Base-by-base conservation (phyloP, 2,797 vertebrate species). In the Pyrocephalus nanus region DNA sequence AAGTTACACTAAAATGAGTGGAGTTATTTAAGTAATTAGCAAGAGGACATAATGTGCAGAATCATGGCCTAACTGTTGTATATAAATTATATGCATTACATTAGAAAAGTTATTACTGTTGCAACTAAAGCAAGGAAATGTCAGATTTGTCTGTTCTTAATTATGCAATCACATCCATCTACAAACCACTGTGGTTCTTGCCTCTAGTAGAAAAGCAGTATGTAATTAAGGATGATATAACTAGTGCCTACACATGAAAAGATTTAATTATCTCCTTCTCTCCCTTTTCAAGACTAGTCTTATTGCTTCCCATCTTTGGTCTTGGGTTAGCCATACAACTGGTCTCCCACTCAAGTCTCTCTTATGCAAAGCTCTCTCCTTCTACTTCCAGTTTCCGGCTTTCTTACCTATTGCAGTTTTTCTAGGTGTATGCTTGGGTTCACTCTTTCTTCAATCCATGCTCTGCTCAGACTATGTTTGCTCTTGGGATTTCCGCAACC, bases 181-280 rank as follows among this genome's bases (percentile, higher is more conserved):
- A 87, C 42, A 93, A 93, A 91, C 47, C 62, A 60, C 62, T 72
- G 77, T 0, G 4, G 21, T 50, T 87, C 84, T 90, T 6, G 8
- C 66, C 58, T 74, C 66, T 48, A 90, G 57, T 80, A 74, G 71
- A 76, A 88, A 88, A 86, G 32, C 29, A 38, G 38, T 58, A 58
- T 85, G 60, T 66, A 91, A 92, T 89, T 95, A 92, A 93, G 55
- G 55, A 89, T 88, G 43, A 75, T 88, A 71, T 55, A 94, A 84
- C 34, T 87, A 64, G 40, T 81, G 62, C 54, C 67, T 76, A 73
- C 12, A 76, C 23, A 79, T 75, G 27, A 85, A 92, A 93, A 85
- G 55, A 91, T 85, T 85, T 88, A 53, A 90, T 95, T 93, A 91
- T 75, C 38, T 92, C 18, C 16, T 64, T 47, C 55, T 84, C 26